Evolutionary conservation across 2,113 vertebrate species (phyloP), one percentile per base, ranked within the genome.

Genomic region (Xenopus tropicalis): DNA sequence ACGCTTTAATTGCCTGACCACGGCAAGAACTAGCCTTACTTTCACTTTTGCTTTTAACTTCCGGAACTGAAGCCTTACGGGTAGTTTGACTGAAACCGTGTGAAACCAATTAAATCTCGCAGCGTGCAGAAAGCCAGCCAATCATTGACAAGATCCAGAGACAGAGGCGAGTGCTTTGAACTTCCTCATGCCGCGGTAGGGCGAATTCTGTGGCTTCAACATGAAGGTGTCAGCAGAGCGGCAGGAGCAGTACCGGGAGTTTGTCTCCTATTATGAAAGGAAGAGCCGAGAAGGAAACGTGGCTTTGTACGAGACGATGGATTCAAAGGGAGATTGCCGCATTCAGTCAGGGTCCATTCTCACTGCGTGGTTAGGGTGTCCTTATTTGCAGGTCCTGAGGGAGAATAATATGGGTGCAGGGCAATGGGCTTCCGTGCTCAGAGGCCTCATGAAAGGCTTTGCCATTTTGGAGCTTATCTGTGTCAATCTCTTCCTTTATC

Each of bases 381-480:
- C 77, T 61, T 77, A 81, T 51, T 77, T 79, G 23, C 29, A 71
- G 73, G 11, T 64, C 1, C 44, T 83, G 58, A 79, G 70, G 5
- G 77, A 77, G 58, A 69, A 70, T 20, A 82, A 68, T 43, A 22
- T 78, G 22, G 57, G 63, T 51, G 1, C 12, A 29, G 67, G 20
- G 52, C 48, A 12, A 20, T 65, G 57, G n/a, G 42, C 46, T 56
- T 11, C 37, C 6, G 29, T 77, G 11, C 65, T 81, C 3, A 61
- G 17, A 0, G 12, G 52, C 21, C 74, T 90, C 46, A 52, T 72
- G 2, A 72, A 46, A 21, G 84, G 84, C 0, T 75, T 86, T n/a
- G 87, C 83, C 70, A 64, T 88, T 48, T 78, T 88, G 71, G 86
- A 90, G 79, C 77, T 88, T 43, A 75, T 88, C 23, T 88, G 85